phyloP scores from a whole-genome alignment of 2,797 vertebrate species.

The Muraenolepis orangiensis region DNA sequence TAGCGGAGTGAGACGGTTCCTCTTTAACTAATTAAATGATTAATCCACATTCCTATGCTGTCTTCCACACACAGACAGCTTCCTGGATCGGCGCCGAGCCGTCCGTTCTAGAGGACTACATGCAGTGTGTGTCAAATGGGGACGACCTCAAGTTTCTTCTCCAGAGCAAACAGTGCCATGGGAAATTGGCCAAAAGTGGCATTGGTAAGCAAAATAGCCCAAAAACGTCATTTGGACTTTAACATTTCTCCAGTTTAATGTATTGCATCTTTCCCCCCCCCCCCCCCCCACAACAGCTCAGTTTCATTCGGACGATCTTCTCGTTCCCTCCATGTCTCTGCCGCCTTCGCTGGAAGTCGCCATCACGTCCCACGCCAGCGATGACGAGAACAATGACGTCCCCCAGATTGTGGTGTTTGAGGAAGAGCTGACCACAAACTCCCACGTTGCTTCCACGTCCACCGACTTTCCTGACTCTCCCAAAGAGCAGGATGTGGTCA shows the following conservation, averaged over 20 bases:
- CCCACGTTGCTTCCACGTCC: conserved; percentile 60
- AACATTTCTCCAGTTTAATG: background rate
- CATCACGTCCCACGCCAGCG: conserved; percentile 65
- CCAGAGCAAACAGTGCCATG: conserved; percentile 73
- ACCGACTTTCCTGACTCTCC: conserved; percentile 62
- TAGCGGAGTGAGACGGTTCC: background rate
- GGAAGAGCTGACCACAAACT: conserved; percentile 65
- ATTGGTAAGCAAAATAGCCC: conserved; percentile 44
- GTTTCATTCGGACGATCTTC: conserved; percentile 69
- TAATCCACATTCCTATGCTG: background rate
- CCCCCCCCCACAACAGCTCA: conserved; percentile 47
- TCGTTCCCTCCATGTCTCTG: conserved; percentile 67
- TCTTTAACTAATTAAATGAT: background rate
- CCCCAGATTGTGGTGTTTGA: conserved; percentile 73
- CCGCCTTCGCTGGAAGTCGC: conserved; percentile 70
- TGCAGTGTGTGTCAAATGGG: conserved; percentile 71
- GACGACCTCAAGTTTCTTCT: conserved; percentile 73
- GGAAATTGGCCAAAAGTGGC: conserved; percentile 63
- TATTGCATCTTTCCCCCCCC: conserved; percentile 1
- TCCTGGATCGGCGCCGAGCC: conserved; percentile 70
- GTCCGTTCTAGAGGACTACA: conserved; percentile 70
- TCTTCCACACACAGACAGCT: conserved; percentile 52
- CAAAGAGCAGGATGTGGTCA: conserved; percentile 43
- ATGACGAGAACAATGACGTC: conserved; percentile 62
- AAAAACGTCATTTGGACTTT: background rate